A percentile compares a stretch with the other conserved stretches of the same genome.
These are phyloP conservation scores for Lydus trimaculatus DNA, from an alignment of 2,888 invertebrate species.

Conservation along the genomic window DNA sequence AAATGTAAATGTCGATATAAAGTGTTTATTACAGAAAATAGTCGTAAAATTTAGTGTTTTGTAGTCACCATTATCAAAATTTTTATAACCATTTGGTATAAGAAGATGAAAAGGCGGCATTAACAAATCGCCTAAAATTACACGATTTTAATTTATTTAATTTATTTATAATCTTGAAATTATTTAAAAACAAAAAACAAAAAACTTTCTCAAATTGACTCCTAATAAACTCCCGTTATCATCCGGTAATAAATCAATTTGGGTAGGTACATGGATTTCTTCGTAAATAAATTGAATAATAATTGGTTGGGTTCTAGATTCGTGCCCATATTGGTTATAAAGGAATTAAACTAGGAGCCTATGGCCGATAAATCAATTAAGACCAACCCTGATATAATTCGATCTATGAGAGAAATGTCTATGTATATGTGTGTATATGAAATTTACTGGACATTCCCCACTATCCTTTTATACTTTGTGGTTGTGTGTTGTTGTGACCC, in stretches of 20 bases:
- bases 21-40: constrained; percentile 15
- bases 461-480: constrained; percentile 29
- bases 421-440: not conserved
- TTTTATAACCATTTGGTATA: not conserved
- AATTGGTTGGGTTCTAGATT: constrained; percentile 34
- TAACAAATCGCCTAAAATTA: not conserved
- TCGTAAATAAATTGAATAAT: constrained; percentile 41
- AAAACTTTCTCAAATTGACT: not conserved
- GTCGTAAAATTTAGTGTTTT: constrained; percentile 16
- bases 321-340: constrained; percentile 38
- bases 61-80: constrained; percentile 7
- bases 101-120: not conserved
- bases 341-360: constrained; percentile 36
- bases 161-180: no score
- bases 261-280: constrained; percentile 30
- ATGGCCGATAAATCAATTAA: constrained; percentile 38
- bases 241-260: constrained; percentile 40
- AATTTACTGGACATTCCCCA: constrained; percentile 25
- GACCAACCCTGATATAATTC: constrained; percentile 36
- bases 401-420: not conserved
- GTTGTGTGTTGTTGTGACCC: constrained; percentile 32
- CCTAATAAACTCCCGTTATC: constrained; percentile 17
- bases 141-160: not conserved
- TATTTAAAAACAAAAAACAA: no score
- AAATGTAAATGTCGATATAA: constrained; percentile 11